Conservation (phyloP, 2,888 invertebrate species). For the Nymphalis urticae region DNA sequence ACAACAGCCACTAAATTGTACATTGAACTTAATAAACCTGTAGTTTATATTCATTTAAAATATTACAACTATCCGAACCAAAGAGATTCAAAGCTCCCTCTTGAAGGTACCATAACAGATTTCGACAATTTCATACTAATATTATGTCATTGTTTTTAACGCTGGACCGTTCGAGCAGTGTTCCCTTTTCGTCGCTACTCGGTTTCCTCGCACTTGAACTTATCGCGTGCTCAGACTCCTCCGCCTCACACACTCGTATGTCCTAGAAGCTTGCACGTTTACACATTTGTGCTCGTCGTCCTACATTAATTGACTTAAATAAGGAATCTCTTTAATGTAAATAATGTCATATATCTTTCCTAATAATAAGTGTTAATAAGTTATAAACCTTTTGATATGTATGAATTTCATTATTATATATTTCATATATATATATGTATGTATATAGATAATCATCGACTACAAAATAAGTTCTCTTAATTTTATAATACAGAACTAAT, state of each 20-base stretch:
- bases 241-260: slow-evolving; percentile 9
- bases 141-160: neutral
- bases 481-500: slow-evolving; percentile 55
- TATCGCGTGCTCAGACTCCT: neutral
- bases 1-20: slow-evolving; percentile 39
- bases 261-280: slow-evolving; percentile 26
- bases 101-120: neutral
- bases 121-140: neutral
- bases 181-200: neutral
- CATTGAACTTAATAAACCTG: slow-evolving; percentile 27
- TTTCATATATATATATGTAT: slow-evolving; percentile 35
- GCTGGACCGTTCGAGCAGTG: neutral
- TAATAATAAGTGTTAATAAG: slow-evolving; percentile 54
- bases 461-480: slow-evolving; percentile 61
- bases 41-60: slow-evolving; percentile 1
- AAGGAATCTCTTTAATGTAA: slow-evolving; percentile 71
- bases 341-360: slow-evolving; percentile 55
- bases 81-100: neutral
- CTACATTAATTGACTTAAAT: slow-evolving; percentile 79
- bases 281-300: slow-evolving; percentile 47
- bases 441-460: slow-evolving; percentile 42
- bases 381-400: slow-evolving; percentile 73
- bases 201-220: neutral
- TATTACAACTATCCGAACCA: slow-evolving; percentile 7
- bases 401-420: slow-evolving; percentile 58